phyloP scores from a whole-genome alignment of 2,113 vertebrate genomes.

The Carollia perspicillata region DNA sequence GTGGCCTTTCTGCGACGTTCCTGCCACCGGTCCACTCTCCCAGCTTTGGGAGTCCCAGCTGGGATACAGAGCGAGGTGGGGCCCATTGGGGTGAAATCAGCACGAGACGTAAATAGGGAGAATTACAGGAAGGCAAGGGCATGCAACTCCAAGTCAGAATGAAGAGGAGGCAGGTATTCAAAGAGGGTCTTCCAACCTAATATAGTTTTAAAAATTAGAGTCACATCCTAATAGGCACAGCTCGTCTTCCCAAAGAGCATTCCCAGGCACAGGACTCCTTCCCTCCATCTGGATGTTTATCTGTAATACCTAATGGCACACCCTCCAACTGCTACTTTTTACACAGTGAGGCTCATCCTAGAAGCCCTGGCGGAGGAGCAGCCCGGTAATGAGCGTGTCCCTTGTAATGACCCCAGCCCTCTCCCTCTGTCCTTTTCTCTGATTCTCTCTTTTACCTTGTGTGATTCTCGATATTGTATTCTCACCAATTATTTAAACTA shows the following conservation, averaged over 20 bases:
- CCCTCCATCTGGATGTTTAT: not conserved
- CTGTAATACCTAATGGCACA: not conserved
- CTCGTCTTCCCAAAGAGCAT: not conserved
- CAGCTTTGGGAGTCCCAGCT: not conserved
- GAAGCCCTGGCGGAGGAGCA: not conserved
- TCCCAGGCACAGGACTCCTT: not conserved
- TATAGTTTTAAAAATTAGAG: not conserved
- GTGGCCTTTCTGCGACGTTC: constrained; percentile 39
- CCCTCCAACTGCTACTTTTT: not conserved
- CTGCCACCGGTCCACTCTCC: not conserved
- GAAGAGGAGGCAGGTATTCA: not conserved
- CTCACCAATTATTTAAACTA: not conserved
- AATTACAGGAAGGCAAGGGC: not conserved
- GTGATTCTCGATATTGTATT: not conserved
- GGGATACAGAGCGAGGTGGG: not conserved
- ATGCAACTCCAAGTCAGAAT: not conserved
- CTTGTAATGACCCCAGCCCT: too few species aligned
- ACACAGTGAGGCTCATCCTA: not conserved
- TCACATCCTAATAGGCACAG: not conserved
- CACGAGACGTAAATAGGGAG: not conserved
- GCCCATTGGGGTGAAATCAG: not conserved
- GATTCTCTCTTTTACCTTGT: not conserved
- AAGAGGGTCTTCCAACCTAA: not conserved
- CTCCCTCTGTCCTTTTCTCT: not conserved
- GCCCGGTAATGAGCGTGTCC: fast-evolving